These are phyloP conservation scores for Onychorhynchus coronatus DNA, from an alignment of 2,113 vertebrate species.

Conservation along the genomic window DNA sequence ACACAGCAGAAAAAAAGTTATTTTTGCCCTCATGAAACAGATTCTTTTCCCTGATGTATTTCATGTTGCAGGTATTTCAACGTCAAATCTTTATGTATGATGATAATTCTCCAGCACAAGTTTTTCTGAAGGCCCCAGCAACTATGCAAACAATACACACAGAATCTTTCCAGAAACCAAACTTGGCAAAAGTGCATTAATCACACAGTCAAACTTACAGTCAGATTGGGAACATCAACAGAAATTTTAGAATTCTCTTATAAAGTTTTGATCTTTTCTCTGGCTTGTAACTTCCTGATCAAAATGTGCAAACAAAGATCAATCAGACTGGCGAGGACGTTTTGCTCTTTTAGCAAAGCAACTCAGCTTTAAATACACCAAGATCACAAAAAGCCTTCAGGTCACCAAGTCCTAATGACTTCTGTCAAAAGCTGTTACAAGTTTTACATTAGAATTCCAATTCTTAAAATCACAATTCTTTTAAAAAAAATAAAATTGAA, in stretches of 20 bases:
- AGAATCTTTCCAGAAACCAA: neutral
- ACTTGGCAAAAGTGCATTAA: neutral
- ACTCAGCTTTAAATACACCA: neutral
- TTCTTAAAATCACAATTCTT: neutral
- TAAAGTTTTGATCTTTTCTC: neutral
- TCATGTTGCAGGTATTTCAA: neutral
- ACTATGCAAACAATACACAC: neutral
- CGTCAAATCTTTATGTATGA: neutral
- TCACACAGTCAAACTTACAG: neutral
- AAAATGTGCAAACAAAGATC: neutral
- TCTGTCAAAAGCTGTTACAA: neutral
- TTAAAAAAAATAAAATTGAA: neutral
- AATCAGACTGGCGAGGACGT: neutral
- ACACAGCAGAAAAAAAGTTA: neutral
- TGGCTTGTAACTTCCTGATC: neutral
- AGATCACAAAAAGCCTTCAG: neutral
- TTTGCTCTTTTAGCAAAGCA: neutral
- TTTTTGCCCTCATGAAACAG: neutral
- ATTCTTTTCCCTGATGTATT: neutral
- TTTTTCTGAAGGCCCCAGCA: neutral
- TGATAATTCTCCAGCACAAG: neutral
- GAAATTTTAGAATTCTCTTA: neutral
- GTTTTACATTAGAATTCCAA: neutral
- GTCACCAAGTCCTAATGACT: neutral
- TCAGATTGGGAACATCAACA: neutral